These are phyloP conservation scores for Oophaga sylvatica DNA, from an alignment of 2,797 vertebrate genomes.

Conservation along the genomic window DNA sequence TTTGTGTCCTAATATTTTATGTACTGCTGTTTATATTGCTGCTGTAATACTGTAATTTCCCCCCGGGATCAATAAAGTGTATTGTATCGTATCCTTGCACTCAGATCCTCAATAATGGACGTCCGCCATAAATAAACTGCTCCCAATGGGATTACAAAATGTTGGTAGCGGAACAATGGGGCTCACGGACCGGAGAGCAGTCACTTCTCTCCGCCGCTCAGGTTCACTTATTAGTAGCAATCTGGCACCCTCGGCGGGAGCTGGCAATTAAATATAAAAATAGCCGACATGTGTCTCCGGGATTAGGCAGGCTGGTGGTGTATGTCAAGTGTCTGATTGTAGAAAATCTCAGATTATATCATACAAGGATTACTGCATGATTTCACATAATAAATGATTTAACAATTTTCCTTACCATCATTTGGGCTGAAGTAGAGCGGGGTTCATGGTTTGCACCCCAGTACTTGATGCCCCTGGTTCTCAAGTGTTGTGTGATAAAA, in stretches of 20 bases:
- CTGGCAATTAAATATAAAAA: slow-evolving; percentile 51
- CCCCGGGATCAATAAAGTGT: no score
- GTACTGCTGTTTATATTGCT: no score
- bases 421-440: no score
- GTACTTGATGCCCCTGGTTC: no score
- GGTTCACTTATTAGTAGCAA: slow-evolving; percentile 50
- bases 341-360: background rate
- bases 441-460: no score
- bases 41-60: no score
- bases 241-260: slow-evolving; percentile 44
- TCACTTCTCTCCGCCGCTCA: background rate
- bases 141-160: background rate
- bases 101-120: background rate
- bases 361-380: background rate
- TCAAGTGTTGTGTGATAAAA: no score
- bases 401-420: no score
- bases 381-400: background rate
- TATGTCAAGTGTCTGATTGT: background rate
- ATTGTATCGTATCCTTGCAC: no score
- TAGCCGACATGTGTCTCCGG: slow-evolving; percentile 53
- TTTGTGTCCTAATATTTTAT: no score
- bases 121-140: no score
- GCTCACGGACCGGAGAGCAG: background rate
- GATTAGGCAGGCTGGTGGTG: slow-evolving; percentile 38
- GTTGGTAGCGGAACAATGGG: background rate